phyloP scores from a whole-genome alignment of 2,888 invertebrate genomes.

The Macrophya annulata region DNA sequence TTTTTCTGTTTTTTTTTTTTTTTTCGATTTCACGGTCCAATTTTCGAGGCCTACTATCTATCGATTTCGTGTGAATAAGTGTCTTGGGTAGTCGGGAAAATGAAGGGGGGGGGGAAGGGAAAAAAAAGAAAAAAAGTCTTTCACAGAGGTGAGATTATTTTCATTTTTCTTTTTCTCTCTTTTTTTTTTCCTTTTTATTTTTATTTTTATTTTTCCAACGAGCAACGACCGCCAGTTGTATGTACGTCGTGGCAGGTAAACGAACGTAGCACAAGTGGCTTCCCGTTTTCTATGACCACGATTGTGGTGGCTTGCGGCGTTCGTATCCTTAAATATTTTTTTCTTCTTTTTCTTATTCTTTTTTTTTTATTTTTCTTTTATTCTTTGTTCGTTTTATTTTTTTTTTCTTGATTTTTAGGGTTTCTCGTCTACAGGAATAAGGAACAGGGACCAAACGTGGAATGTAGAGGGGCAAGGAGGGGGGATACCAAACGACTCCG shows the following conservation, averaged over 20 bases:
- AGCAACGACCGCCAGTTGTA: not conserved
- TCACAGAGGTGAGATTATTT: not conserved
- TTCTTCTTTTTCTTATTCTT: not conserved
- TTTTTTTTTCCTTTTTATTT: not conserved
- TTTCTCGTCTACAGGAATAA: not conserved
- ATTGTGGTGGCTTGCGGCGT: not conserved
- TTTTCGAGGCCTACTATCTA: conserved; percentile 30
- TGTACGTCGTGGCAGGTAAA: not conserved
- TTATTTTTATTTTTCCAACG: not conserved
- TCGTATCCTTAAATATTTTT: not conserved
- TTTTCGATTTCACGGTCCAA: conserved; percentile 46
- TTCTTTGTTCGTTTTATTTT: not conserved
- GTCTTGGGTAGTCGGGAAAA: not conserved
- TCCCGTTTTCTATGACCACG: not conserved
- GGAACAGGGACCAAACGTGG: too few species aligned
- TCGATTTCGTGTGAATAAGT: conserved; percentile 22
- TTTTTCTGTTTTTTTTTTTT: conserved; percentile 7
- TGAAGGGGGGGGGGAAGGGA: too few species aligned
- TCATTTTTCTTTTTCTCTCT: not conserved
- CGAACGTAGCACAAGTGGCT: not conserved
- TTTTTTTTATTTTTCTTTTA: not conserved
- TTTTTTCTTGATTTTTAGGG: not conserved
- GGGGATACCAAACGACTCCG: not conserved
- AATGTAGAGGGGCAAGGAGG: too few species aligned
- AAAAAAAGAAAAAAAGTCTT: not conserved